A percentile compares a stretch with the other conserved stretches of the same genome.
These are phyloP conservation scores for Actinia tenebrosa DNA, from an alignment of 64 coral and sea anemone species.

Conservation along the genomic window DNA sequence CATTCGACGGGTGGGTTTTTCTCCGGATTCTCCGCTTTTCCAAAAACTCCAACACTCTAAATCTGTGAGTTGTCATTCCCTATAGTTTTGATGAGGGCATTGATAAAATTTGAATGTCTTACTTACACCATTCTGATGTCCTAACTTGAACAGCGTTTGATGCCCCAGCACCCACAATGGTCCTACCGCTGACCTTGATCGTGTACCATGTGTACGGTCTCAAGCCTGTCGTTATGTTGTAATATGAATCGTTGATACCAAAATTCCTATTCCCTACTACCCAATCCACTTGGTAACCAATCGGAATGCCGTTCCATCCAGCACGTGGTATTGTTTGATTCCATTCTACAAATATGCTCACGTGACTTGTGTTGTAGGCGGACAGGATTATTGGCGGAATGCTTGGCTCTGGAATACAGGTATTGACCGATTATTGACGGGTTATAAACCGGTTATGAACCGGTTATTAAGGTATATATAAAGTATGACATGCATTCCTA, in stretches of 20 bases:
- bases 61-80: too few relatives aligned
- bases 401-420: background rate
- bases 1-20: too few relatives aligned
- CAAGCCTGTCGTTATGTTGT: background rate
- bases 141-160: background rate
- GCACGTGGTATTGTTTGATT: background rate
- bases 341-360: constrained; percentile 3
- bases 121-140: constrained; percentile 16
- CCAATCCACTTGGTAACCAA: background rate
- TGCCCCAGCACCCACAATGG: background rate
- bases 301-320: constrained; percentile 3
- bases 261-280: background rate
- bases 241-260: background rate
- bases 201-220: background rate
- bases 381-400: background rate
- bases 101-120: background rate
- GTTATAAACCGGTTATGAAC: background rate
- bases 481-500: too few relatives aligned
- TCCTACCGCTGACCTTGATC: constrained; percentile 9
- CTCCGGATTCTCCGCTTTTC: too few relatives aligned
- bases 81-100: too few relatives aligned
- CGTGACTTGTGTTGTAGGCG: background rate
- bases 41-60: too few relatives aligned
- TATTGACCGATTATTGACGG: background rate
- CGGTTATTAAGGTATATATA: too few relatives aligned